Evolutionary conservation across 2,113 vertebrate species (phyloP), one percentile per base, ranked within the genome.

Genomic region (Struthio camelus): DNA sequence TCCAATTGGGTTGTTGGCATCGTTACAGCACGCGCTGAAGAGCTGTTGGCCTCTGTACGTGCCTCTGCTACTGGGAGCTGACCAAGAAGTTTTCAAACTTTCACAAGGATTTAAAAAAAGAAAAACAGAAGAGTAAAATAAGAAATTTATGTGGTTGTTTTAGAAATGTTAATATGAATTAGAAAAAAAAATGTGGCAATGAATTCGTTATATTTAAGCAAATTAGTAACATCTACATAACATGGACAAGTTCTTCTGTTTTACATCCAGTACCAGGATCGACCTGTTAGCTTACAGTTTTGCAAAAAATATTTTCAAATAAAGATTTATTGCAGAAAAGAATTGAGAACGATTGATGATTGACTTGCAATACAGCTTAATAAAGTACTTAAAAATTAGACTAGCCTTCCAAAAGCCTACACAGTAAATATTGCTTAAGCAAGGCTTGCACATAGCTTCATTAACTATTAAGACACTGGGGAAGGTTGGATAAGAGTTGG

Each of bases 41-140:
- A 24, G 14, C 0, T 0, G 8, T 46, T 40, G 44, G 36, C 11
- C 20, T 65, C 4, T 75, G 11, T 30, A 5, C 53, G 11, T 12
- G 22, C 3, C 13, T 70, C 11, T 56, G 27, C 14, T 27, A 51
- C 1, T 14, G 6, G 4, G 53, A 19, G 14, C 13, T 69, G 34
- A 66, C 7, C 5, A 75, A 75, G 5, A 10, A 62, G 16, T 30
- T 85, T 79, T 62, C 12, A 62, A 48, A 67, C 11, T 76, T 20
- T 36, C 14, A 27, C 7, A 48, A 67, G 11, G 10, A 6, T 27
- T 12, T 28, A 27, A 56, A 80, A 46, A 71, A 70, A 38, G 2
- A n/a, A 87, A 80, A 81, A 1, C 11, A 73, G 46, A 79, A 42
- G 16, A 69, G 0, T 2, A 64, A 12, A n/a, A 10, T 10, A 85